Evolutionary conservation across 2,113 vertebrate species (phyloP).

Genomic region (Oxygymnocypris stewartii): DNA sequence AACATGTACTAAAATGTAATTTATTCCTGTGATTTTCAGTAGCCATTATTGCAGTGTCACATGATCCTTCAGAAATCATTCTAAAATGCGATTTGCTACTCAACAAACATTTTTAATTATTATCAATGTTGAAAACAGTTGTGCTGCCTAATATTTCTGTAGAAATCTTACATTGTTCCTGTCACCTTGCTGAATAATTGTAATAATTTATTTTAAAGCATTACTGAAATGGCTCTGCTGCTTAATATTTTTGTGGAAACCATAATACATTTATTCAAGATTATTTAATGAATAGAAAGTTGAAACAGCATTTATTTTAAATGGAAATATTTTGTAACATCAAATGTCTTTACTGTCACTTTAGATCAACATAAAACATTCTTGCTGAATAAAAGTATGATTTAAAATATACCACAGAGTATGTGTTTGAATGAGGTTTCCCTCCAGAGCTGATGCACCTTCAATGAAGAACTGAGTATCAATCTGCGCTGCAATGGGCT

Average conservation of each 20-base stretch:
- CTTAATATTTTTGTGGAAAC: not conserved
- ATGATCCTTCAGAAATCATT: not conserved
- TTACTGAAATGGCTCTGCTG: too few relatives aligned
- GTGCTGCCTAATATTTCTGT: not conserved
- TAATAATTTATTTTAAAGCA: too few relatives aligned
- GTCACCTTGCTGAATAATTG: too few relatives aligned
- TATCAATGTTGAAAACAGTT: not conserved
- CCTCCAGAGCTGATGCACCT: not conserved
- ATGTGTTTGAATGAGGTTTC: not conserved
- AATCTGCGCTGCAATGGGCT: not conserved
- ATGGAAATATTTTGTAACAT: not conserved
- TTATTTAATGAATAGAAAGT: not conserved
- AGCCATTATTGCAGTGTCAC: not conserved
- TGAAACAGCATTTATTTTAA: not conserved
- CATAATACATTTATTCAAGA: not conserved
- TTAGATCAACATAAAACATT: not conserved
- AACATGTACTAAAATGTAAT: not conserved
- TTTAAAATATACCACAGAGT: not conserved
- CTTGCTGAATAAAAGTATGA: too few relatives aligned
- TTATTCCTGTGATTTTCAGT: slow-evolving; percentile 1
- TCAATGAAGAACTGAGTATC: not conserved
- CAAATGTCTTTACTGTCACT: not conserved
- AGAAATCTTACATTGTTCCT: not conserved
- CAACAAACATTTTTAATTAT: not conserved
- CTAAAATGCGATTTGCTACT: not conserved